Evolutionary conservation across 2,888 invertebrate genomes (phyloP).

Genomic region (Branchipolynoe longqiensis): DNA sequence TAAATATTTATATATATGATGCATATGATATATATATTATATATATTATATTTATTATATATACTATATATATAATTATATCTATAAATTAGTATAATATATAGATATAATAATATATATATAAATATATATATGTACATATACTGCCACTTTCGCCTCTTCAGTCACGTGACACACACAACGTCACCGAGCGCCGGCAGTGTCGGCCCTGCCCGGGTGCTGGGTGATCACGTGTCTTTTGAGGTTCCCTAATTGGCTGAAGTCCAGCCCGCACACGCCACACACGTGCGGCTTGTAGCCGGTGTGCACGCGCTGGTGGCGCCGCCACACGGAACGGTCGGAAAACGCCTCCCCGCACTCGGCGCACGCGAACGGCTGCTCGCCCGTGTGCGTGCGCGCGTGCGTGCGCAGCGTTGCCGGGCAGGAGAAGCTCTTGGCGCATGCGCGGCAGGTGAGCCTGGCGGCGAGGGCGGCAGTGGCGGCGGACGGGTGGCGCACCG

Average conservation of each 20-base stretch:
- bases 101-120: too few relatives aligned
- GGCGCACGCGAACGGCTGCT: conserved; percentile 5
- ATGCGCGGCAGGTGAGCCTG: not conserved
- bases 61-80: too few relatives aligned
- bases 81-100: too few relatives aligned
- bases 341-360: not conserved
- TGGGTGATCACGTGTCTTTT: not conserved
- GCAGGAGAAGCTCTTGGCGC: conserved; percentile 6
- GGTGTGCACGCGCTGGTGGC: conserved; percentile 11
- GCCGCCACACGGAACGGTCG: conserved; percentile 34
- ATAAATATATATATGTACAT: too few relatives aligned
- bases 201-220: too few relatives aligned
- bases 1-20: too few relatives aligned
- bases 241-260: conserved; percentile 5
- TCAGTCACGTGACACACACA: too few relatives aligned
- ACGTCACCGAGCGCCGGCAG: too few relatives aligned
- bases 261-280: conserved; percentile 3
- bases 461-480: not conserved
- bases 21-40: too few relatives aligned
- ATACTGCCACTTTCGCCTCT: too few relatives aligned
- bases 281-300: not conserved
- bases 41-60: too few relatives aligned
- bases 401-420: not conserved
- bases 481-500: not conserved
- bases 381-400: conserved; percentile 7